Percentiles rank a stretch among this genome's conserved stretches.
phyloP scores from a whole-genome alignment of 1,140 invertebrate genomes.

The Drosophila micromelanica region DNA sequence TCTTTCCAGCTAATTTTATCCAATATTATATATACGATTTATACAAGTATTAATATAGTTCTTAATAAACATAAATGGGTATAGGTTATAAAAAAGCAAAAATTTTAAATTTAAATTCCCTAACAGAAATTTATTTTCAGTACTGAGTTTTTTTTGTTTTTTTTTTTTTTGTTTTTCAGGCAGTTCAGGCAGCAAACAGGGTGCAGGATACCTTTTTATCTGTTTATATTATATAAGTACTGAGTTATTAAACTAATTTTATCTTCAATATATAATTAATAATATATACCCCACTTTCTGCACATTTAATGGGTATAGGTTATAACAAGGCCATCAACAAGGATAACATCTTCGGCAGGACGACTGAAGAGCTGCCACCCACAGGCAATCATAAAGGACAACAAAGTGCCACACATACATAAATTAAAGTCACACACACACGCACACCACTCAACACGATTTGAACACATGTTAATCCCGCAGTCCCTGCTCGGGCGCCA shows the following conservation, averaged over 20 bases:
- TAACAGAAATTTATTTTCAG: no score
- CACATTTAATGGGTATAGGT: constrained; percentile 1
- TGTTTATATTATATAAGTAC: no score
- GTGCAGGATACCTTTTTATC: no score
- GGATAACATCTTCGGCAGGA: constrained; percentile 28
- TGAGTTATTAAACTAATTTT: no score
- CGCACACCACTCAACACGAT: constrained; percentile 65
- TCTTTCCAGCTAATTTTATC: not conserved
- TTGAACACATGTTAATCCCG: constrained; percentile 80
- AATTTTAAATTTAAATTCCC: no score
- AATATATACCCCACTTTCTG: not conserved
- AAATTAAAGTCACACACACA: constrained; percentile 65
- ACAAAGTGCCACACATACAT: constrained; percentile 83
- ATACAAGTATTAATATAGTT: no score
- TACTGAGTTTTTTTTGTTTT: no score
- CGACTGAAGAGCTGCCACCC: constrained; percentile 37
- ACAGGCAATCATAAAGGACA: constrained; percentile 80
- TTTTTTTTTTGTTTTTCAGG: no score
- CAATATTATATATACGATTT: no score
- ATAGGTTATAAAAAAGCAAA: constrained; percentile 20
- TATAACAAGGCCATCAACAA: constrained; percentile 26
- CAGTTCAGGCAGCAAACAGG: no score
- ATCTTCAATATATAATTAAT: no score
- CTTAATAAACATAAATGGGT: not conserved
- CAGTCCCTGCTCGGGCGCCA: constrained; percentile 17